Evolutionary conservation across 2,113 vertebrate species (phyloP).

Genomic region (Anoplopoma fimbria): DNA sequence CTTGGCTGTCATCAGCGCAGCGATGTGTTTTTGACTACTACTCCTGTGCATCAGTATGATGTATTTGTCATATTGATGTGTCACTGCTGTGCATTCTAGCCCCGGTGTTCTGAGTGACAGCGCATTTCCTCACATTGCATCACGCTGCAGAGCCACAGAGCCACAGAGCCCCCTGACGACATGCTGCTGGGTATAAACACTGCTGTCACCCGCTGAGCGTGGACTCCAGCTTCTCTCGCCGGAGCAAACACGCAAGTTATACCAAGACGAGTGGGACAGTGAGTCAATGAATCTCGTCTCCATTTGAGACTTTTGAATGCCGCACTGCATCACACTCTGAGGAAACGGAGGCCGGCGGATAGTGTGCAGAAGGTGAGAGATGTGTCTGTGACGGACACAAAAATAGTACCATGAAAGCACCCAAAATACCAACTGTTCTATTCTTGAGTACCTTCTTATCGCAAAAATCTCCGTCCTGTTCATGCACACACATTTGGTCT

Average conservation of each 20-base stretch:
- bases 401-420: conserved; percentile 29
- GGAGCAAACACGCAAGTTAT: conserved; percentile 24
- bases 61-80: conserved; percentile 14
- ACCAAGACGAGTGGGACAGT: not conserved
- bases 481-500: conserved; percentile 9
- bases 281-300: conserved; percentile 4
- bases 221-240: conserved; percentile 18
- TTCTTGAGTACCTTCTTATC: conserved; percentile 17
- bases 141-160: conserved; percentile 28
- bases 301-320: conserved; percentile 1
- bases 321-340: conserved; percentile 28
- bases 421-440: conserved; percentile 32
- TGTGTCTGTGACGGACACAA: conserved; percentile 8
- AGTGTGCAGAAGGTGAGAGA: not conserved
- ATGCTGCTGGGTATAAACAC: conserved; percentile 45
- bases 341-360: not conserved
- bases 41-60: not conserved
- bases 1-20: too few relatives aligned
- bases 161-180: conserved; percentile 12
- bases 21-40: not conserved
- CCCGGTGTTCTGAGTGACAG: not conserved
- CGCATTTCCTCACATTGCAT: conserved; percentile 54
- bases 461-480: conserved; percentile 11
- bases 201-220: conserved; percentile 15
- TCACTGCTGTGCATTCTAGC: conserved; percentile 9